These are phyloP conservation scores for Falco biarmicus DNA, from an alignment of 2,797 vertebrate genomes.

Conservation along the genomic window DNA sequence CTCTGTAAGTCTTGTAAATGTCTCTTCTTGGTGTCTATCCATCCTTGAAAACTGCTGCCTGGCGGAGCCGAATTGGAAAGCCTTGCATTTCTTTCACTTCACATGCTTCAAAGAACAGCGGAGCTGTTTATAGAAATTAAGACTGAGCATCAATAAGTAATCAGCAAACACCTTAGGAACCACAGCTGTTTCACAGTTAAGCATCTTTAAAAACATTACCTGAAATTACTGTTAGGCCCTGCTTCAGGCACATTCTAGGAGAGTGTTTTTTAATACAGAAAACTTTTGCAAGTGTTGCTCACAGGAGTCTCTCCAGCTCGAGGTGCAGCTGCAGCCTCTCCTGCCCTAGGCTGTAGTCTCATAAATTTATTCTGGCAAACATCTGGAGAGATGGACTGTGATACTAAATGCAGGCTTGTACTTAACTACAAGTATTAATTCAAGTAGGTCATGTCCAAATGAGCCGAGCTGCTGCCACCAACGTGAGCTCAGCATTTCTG, in stretches of 20 bases:
- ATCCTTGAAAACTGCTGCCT: not conserved
- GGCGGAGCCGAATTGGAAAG: not conserved
- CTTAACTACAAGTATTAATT: not conserved
- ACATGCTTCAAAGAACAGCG: not conserved
- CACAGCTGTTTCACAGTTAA: not conserved
- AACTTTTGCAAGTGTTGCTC: not conserved
- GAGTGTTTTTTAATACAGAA: not conserved
- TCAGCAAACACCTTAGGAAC: not conserved
- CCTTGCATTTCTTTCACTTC: not conserved
- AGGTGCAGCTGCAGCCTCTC: constrained; percentile 11
- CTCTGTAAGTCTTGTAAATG: not conserved
- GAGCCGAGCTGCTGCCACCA: not conserved
- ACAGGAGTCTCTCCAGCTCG: not conserved
- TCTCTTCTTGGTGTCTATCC: not conserved
- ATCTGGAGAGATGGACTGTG: not conserved
- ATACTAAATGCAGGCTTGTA: not conserved
- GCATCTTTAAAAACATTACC: not conserved
- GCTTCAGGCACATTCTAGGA: not conserved
- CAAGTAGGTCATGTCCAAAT: not conserved
- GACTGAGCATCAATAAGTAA: not conserved
- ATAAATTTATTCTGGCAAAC: not conserved
- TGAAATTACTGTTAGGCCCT: not conserved
- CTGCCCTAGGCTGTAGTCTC: not conserved
- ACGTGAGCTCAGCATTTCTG: not conserved
- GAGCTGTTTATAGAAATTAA: not conserved